These are phyloP conservation scores for Scaptomyza parva DNA, from an alignment of 2,888 invertebrate genomes.

Conservation along the genomic window DNA sequence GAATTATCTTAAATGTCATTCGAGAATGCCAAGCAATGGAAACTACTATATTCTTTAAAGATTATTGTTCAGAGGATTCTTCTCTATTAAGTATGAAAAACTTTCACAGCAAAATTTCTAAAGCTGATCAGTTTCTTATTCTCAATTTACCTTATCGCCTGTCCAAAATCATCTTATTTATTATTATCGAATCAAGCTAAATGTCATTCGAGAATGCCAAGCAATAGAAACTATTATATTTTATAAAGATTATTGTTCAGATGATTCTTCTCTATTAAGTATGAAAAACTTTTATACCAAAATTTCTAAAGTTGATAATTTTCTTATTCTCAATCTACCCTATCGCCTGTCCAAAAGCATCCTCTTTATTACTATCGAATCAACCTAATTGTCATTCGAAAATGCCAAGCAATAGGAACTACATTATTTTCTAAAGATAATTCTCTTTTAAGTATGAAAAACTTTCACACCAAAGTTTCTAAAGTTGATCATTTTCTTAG, in stretches of 20 bases:
- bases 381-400: constrained; percentile 12
- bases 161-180: too few relatives aligned
- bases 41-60: not conserved
- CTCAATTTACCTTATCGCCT: constrained; percentile 39
- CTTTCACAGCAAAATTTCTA: constrained; percentile 19
- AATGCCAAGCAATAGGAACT: constrained; percentile 17
- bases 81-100: too few relatives aligned
- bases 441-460: not conserved
- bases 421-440: too few relatives aligned
- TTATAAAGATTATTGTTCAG: too few relatives aligned
- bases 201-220: constrained; percentile 17
- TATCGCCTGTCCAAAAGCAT: too few relatives aligned
- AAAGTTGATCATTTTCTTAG: constrained; percentile 13
- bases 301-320: not conserved
- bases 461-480: not conserved
- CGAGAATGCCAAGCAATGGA: constrained; percentile 18
- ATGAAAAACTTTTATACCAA: constrained; percentile 26
- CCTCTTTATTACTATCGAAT: too few relatives aligned
- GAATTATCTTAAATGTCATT: constrained; percentile 12
- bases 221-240: not conserved
- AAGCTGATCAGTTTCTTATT: too few relatives aligned
- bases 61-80: not conserved
- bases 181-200: constrained; percentile 16
- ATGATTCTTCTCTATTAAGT: too few relatives aligned
- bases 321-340: too few relatives aligned